Evolutionary conservation across 2,797 vertebrate genomes (phyloP).

Genomic region (Acridotheres tristis): DNA sequence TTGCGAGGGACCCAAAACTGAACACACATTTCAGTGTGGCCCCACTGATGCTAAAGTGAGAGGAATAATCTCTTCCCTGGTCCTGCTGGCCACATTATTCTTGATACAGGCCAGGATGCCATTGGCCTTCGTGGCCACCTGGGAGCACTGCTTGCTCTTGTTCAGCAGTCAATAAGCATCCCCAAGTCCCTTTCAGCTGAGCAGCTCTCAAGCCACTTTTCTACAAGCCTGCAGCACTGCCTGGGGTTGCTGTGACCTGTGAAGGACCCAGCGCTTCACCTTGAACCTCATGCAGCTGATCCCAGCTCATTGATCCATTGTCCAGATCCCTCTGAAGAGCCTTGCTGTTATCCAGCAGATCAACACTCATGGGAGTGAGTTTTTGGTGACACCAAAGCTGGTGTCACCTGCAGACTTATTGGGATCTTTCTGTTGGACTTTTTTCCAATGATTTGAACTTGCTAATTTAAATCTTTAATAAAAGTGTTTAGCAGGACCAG

Average conservation of each 20-base stretch:
- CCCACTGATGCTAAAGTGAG: not conserved
- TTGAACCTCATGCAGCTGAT: not conserved
- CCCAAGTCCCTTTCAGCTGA: not conserved
- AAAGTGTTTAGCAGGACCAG: not conserved
- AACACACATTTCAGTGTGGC: fast-evolving
- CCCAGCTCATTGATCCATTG: not conserved
- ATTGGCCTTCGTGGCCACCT: not conserved
- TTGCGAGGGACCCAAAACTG: not conserved
- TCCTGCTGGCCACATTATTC: not conserved
- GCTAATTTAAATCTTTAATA: not conserved
- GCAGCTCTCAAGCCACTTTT: not conserved
- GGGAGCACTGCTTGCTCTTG: not conserved
- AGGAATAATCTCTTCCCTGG: fast-evolving
- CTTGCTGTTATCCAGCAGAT: not conserved
- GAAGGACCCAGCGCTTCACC: fast-evolving
- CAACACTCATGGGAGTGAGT: not conserved
- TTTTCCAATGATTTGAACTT: not conserved
- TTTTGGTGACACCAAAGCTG: not conserved
- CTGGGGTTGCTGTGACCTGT: too few relatives aligned
- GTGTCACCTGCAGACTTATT: not conserved
- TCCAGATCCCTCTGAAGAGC: not conserved
- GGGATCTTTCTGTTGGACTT: not conserved
- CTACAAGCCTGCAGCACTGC: fast-evolving
- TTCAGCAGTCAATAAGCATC: not conserved
- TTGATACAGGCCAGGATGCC: not conserved